Conservation (phyloP, 2,888 invertebrate genomes). For the Athalia rosae region DNA sequence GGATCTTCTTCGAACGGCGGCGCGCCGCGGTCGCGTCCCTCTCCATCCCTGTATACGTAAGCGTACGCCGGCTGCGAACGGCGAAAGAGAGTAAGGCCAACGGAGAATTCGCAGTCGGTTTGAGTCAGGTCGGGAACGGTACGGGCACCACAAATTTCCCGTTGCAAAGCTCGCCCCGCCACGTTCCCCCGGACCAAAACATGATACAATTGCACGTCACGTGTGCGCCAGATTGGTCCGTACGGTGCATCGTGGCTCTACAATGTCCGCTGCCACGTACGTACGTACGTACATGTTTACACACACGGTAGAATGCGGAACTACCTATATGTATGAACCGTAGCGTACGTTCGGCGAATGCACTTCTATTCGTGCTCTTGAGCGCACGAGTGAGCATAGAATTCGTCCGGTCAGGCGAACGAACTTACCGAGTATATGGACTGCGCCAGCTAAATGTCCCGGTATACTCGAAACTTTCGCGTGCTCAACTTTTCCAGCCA, state of each 20-base stretch:
- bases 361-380: neutral
- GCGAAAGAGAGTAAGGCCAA: too few species aligned
- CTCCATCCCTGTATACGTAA: too few species aligned
- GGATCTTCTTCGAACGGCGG: neutral
- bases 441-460: neutral
- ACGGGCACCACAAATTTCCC: conserved; percentile 24
- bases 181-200: conserved; percentile 5
- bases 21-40: too few species aligned
- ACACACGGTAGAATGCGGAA: neutral
- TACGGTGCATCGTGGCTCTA: conserved; percentile 9
- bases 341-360: conserved; percentile 30
- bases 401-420: conserved; percentile 29
- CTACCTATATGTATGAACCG: too few species aligned
- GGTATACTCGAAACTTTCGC: neutral
- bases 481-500: too few species aligned
- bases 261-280: conserved; percentile 11
- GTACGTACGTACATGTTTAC: neutral
- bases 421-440: neutral
- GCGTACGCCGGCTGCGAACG: too few species aligned
- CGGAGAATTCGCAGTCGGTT: neutral
- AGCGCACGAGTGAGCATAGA: conserved; percentile 10
- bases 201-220: conserved; percentile 37
- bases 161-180: neutral
- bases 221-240: conserved; percentile 25
- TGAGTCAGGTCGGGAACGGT: conserved; percentile 5